A percentile compares a stretch with the other conserved stretches of the same genome.
phyloP scores from a whole-genome alignment of 2,113 vertebrate species.

The Oceanites oceanicus region DNA sequence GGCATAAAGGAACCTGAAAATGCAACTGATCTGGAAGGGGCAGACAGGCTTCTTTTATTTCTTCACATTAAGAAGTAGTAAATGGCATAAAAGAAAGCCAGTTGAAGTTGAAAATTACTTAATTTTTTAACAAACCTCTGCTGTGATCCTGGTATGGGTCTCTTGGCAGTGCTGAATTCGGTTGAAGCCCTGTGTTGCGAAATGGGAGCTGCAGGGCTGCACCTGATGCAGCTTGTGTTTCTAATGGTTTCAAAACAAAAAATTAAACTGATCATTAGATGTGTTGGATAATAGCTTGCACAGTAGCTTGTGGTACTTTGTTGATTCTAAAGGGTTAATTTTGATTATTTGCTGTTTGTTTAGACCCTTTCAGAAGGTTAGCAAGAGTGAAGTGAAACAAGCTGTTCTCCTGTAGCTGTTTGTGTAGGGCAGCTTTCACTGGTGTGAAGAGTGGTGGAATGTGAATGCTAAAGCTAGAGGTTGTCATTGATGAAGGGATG shows the following conservation, averaged over 20 bases:
- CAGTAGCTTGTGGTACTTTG: not conserved
- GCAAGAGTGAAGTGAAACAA: not conserved
- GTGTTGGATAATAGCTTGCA: not conserved
- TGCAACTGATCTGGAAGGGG: not conserved
- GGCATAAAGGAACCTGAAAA: not conserved
- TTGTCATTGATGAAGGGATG: not conserved
- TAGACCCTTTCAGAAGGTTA: not conserved
- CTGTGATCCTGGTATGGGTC: not conserved
- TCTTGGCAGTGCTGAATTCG: not conserved
- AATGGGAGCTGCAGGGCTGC: not conserved
- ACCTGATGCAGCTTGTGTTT: not conserved
- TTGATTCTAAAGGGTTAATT: not conserved
- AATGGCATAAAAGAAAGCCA: not conserved
- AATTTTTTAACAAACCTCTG: not conserved
- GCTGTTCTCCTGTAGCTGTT: not conserved
- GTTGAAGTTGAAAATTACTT: not conserved
- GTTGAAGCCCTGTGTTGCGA: not conserved
- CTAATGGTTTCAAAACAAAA: not conserved
- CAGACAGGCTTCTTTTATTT: not conserved
- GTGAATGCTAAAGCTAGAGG: not conserved
- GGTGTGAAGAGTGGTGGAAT: accelerated
- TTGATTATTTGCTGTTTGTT: not conserved
- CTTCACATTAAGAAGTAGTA: not conserved
- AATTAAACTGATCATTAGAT: not conserved
- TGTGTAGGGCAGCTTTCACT: accelerated